A percentile compares a stretch with the other conserved stretches of the same genome.
These are phyloP conservation scores for Dromococcyx pavoninus DNA, from an alignment of 2,797 vertebrate genomes.

Conservation along the genomic window DNA sequence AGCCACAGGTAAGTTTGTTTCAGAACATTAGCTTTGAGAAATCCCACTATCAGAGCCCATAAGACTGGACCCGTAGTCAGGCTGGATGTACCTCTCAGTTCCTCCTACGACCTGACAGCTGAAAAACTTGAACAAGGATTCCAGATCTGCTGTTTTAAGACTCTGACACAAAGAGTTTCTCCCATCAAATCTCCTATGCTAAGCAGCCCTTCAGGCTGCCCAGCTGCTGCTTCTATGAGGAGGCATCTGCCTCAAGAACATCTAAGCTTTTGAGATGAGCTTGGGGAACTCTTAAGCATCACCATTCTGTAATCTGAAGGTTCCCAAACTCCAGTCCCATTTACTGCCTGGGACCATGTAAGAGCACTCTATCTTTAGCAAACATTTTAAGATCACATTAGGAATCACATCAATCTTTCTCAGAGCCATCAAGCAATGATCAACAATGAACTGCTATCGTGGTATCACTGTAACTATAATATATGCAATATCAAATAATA, in stretches of 20 bases:
- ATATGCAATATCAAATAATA: not conserved
- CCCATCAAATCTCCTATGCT: not conserved
- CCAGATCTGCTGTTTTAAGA: not conserved
- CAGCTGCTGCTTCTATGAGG: not conserved
- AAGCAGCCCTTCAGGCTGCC: not conserved
- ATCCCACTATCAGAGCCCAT: rapidly evolving
- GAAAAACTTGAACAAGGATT: not conserved
- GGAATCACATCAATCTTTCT: not conserved
- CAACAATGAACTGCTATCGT: not conserved
- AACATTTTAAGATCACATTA: not conserved
- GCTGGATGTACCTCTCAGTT: not conserved
- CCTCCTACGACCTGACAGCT: not conserved
- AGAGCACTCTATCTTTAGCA: not conserved
- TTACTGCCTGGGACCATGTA: not conserved
- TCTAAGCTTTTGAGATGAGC: not conserved
- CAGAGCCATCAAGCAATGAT: not conserved
- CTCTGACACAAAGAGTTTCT: not conserved
- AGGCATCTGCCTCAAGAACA: not conserved
- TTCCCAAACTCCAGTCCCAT: not conserved
- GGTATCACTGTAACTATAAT: not conserved
- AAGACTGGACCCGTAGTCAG: not conserved
- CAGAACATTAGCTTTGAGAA: not conserved
- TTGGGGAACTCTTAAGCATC: not conserved
- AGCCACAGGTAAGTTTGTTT: not conserved
- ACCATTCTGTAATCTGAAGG: not conserved